Base-by-base conservation (phyloP, 2,113 vertebrate genomes). In the Collichthys lucidus region DNA sequence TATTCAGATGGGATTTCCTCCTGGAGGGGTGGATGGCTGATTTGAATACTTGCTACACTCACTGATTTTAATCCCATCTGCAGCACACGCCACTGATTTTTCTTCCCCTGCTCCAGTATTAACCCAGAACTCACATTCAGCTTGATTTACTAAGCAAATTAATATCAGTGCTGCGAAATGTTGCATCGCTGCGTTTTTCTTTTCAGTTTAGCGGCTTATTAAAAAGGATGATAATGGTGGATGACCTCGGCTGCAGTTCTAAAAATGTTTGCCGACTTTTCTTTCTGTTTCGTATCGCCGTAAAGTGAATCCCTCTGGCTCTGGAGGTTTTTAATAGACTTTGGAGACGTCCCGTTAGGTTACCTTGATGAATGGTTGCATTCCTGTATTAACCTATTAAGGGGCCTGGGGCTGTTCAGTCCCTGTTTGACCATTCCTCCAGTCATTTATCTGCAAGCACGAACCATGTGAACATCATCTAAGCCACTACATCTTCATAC, bases 61-160 rank as follows among this genome's bases (percentile, higher is more conserved):
- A 67, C 53, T 26, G 40, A 70, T 62, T 75, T 74, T 63, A 46
- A 55, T 79, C 67, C 57, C 55, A 11, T 52, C 55, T 61, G 46
- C 29, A 59, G 6, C 24, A 57, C 22, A 47, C 1, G 2, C 20
- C 11, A 46, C 74, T 40, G 14, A 35, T 66, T 35, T 40, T 50
- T 52, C 44, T 29, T 19, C 19, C 5, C 11, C n/a, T 24, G 1
- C 52, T 11, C 4, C 0, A 47, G 14, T 56, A 29, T 65, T 42
- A 29, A n/a, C 7, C 10, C 10, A 52, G 29, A 69, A 42, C 35
- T 63, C 17, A 52, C 35, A 24, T 22, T 35, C 40, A 62, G n/a
- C 5, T 22, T 53, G 22, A 70, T 71, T 47, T 46, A 35, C 11
- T 6, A 1, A 50, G 7, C 16, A 66, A 40, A 64, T 11, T 53